Conservation (phyloP, 2,888 invertebrate genomes). For the Ophioninae sp. region DNA sequence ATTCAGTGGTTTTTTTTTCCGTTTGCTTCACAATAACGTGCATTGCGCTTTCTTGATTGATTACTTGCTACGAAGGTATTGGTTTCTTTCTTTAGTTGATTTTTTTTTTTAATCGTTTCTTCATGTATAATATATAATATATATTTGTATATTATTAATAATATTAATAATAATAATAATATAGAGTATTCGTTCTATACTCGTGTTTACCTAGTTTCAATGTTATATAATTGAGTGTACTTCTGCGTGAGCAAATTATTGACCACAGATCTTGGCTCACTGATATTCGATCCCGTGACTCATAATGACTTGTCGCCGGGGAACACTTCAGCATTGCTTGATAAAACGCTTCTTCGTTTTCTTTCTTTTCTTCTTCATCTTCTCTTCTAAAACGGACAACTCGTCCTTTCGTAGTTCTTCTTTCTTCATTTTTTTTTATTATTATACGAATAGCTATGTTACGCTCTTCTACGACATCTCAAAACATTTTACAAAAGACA, state of each 20-base stretch:
- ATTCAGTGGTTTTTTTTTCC: conserved; percentile 50
- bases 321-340: conserved; percentile 67
- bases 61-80: conserved; percentile 70
- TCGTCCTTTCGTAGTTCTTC: conserved; percentile 52
- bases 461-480: conserved; percentile 61
- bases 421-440: conserved; percentile 34
- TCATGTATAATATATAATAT: conserved; percentile 67
- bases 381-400: conserved; percentile 45
- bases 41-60: conserved; percentile 65
- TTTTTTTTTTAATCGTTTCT: conserved; percentile 53
- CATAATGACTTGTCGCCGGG: conserved; percentile 61
- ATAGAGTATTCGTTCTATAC: conserved; percentile 68
- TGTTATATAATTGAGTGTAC: conserved; percentile 67
- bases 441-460: conserved; percentile 57
- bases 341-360: conserved; percentile 45
- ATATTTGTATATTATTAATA: conserved; percentile 64
- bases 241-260: conserved; percentile 67
- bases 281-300: conserved; percentile 62
- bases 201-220: conserved; percentile 67
- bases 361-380: conserved; percentile 8
- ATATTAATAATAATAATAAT: conserved; percentile 64
- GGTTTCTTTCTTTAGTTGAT: conserved; percentile 66
- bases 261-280: conserved; percentile 66
- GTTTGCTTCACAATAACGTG: conserved; percentile 58
- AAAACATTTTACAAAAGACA: conserved; percentile 67